phyloP scores from a whole-genome alignment of 1,140 invertebrate species.

The Ceratoteleas bidentatus region DNA sequence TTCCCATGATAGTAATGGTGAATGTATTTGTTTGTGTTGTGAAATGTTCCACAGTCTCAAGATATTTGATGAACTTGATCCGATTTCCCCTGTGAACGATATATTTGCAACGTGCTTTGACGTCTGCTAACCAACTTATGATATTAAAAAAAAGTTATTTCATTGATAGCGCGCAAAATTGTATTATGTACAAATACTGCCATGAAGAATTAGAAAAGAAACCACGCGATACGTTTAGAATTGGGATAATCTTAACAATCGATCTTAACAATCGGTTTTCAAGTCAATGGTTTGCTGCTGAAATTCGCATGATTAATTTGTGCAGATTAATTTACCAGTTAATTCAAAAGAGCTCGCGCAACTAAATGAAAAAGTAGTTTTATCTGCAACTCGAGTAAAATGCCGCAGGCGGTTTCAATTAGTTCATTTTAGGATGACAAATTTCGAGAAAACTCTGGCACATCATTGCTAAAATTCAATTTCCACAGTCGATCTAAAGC shows the following conservation, averaged over 20 bases:
- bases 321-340: not conserved
- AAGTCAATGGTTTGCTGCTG: not conserved
- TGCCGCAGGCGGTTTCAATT: too few species aligned
- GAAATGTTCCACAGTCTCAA: not conserved
- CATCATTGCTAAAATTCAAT: too few species aligned
- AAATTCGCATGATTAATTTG: not conserved
- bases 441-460: too few species aligned
- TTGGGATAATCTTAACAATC: too few species aligned
- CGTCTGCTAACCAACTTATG: not conserved
- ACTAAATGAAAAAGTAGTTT: too few species aligned
- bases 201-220: not conserved
- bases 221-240: too few species aligned
- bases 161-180: not conserved
- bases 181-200: not conserved
- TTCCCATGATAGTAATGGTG: not conserved
- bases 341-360: not conserved
- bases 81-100: constrained; percentile 18
- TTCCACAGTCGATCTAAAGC: too few species aligned
- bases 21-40: constrained; percentile 9
- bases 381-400: too few species aligned
- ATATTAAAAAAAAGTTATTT: not conserved
- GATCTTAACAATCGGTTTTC: not conserved
- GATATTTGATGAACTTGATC: constrained; percentile 9
- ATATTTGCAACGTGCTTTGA: constrained; percentile 2
- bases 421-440: too few species aligned